Percentiles rank a stretch among this genome's conserved stretches.
phyloP scores from a whole-genome alignment of 2,113 vertebrate genomes.

The Chaetura pelagica region DNA sequence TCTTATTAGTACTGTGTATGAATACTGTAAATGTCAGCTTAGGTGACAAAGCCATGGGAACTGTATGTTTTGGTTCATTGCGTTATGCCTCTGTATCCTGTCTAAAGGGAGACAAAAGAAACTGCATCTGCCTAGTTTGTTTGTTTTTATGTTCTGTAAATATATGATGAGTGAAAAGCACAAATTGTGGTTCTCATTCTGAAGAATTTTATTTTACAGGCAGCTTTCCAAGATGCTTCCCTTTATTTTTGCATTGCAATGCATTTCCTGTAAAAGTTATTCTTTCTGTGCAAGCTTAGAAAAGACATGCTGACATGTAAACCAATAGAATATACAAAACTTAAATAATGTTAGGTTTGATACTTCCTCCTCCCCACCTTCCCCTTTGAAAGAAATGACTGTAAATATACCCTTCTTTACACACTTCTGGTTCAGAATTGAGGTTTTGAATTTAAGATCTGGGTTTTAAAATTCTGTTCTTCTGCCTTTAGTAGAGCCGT shows the following conservation, averaged over 20 bases:
- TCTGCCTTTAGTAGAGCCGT: neutral
- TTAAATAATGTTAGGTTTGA: neutral
- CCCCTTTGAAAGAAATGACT: neutral
- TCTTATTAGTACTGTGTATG: neutral
- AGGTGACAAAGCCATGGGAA: neutral
- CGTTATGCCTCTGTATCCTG: neutral
- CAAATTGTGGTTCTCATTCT: neutral
- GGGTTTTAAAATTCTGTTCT: neutral
- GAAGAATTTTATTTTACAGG: neutral
- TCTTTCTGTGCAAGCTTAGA: neutral
- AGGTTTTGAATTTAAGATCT: neutral
- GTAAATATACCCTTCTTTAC: neutral
- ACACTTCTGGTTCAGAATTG: neutral
- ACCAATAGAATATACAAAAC: neutral
- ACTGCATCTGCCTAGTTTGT: neutral
- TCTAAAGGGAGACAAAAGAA: neutral
- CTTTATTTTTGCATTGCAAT: neutral
- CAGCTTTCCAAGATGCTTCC: neutral
- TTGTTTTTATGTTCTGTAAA: neutral
- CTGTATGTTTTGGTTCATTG: neutral
- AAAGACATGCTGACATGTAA: neutral
- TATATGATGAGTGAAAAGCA: neutral
- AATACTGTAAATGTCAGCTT: neutral
- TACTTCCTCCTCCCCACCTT: neutral
- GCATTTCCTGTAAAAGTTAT: neutral